These are phyloP conservation scores for Lasioglossum calceatum DNA, from an alignment of 2,888 invertebrate genomes.

Conservation along the genomic window DNA sequence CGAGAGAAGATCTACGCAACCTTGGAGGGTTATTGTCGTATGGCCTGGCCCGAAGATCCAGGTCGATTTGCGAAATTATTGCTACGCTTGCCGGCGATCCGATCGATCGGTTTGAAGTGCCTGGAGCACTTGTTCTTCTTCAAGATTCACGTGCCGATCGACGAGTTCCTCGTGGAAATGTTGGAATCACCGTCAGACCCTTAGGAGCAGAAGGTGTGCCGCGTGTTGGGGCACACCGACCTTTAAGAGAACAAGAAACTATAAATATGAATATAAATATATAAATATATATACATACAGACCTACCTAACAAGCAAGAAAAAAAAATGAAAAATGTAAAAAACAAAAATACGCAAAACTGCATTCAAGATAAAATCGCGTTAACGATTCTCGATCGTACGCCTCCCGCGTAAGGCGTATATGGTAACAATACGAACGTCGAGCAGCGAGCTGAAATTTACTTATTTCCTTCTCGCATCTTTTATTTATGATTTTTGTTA, in stretches of 20 bases:
- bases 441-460: slow-evolving; percentile 64
- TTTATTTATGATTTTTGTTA: slow-evolving; percentile 66
- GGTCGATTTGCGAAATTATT: slow-evolving; percentile 98
- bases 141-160: slow-evolving; percentile 94
- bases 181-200: slow-evolving; percentile 88
- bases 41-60: slow-evolving; percentile 94
- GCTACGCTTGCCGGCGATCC: slow-evolving; percentile 93
- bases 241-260: slow-evolving; percentile 62
- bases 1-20: slow-evolving; percentile 98
- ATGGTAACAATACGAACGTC: slow-evolving; percentile 39
- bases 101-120: slow-evolving; percentile 97
- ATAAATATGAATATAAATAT: not conserved
- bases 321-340: slow-evolving; percentile 14
- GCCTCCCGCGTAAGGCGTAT: slow-evolving; percentile 41
- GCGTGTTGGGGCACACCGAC: slow-evolving; percentile 80
- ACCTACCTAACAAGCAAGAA: slow-evolving; percentile 28
- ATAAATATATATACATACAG: slow-evolving; percentile 11
- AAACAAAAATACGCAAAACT: slow-evolving; percentile 14
- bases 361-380: slow-evolving; percentile 40
- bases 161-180: slow-evolving; percentile 93
- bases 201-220: slow-evolving; percentile 80
- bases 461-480: slow-evolving; percentile 54
- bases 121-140: slow-evolving; percentile 98
- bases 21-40: slow-evolving; percentile 97
- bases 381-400: slow-evolving; percentile 47